These are phyloP conservation scores for Vanacampus margaritifer DNA, from an alignment of 2,113 vertebrate genomes.

Conservation along the genomic window DNA sequence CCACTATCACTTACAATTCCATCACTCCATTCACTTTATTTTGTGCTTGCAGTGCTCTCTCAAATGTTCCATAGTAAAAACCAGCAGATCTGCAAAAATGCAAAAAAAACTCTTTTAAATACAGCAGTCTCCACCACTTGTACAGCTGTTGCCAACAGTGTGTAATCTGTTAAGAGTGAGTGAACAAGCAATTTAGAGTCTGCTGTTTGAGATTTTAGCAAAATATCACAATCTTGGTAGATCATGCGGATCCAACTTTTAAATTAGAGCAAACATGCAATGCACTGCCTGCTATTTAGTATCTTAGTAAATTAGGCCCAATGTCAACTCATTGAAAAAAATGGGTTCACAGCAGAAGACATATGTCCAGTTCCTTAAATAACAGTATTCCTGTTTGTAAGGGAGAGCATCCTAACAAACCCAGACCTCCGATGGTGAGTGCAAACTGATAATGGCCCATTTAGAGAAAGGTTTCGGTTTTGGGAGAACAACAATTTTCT, in stretches of 20 bases:
- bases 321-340: background rate
- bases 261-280: background rate
- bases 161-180: too few relatives aligned
- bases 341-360: conserved; percentile 23
- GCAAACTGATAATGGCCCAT: conserved; percentile 63
- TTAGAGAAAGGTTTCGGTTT: conserved; percentile 56
- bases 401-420: conserved; percentile 45
- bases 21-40: too few relatives aligned
- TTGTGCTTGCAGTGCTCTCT: background rate
- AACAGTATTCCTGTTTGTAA: conserved; percentile 29
- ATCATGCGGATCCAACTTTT: background rate
- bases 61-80: background rate
- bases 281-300: background rate
- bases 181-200: too few relatives aligned
- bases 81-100: background rate
- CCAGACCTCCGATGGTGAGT: conserved; percentile 49
- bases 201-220: background rate
- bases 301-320: background rate
- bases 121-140: background rate
- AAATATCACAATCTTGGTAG: background rate
- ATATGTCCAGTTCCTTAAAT: conserved; percentile 12
- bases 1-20: too few relatives aligned
- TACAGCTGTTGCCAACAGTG: too few relatives aligned
- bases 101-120: background rate
- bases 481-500: conserved; percentile 66